phyloP scores from a whole-genome alignment of 2,888 invertebrate genomes.

The Cheilosia urbana region DNA sequence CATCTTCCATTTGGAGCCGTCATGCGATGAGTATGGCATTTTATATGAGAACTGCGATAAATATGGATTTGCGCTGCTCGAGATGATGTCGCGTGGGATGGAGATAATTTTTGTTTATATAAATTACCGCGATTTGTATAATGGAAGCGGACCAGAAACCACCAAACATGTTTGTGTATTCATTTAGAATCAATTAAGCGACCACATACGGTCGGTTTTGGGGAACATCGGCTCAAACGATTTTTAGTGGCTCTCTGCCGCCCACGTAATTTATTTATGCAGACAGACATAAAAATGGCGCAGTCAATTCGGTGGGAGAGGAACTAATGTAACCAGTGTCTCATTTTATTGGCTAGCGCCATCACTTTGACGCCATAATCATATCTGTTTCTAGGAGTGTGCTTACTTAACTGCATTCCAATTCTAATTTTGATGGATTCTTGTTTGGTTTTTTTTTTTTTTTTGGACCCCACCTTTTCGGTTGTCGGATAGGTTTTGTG shows the following conservation, averaged over 20 bases:
- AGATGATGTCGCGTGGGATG: conserved; percentile 27
- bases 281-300: neutral
- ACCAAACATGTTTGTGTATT: conserved; percentile 27
- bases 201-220: conserved; percentile 3
- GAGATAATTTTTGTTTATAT: conserved; percentile 3
- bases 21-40: neutral
- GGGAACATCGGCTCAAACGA: conserved; percentile 52
- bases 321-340: conserved; percentile 33
- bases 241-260: conserved; percentile 36
- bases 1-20: conserved; percentile 17
- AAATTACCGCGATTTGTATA: conserved; percentile 32
- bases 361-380: conserved; percentile 33
- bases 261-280: conserved; percentile 61
- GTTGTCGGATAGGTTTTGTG: neutral
- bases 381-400: conserved; percentile 20
- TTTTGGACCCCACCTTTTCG: neutral
- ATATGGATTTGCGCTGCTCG: conserved; percentile 43
- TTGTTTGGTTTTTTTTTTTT: neutral
- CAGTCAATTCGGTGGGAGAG: conserved; percentile 22
- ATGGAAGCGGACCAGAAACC: conserved; percentile 6
- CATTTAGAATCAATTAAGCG: conserved; percentile 58
- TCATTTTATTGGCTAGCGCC: conserved; percentile 47
- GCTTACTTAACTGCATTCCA: conserved; percentile 45
- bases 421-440: neutral
- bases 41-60: conserved; percentile 37